Percentiles rank a stretch among this genome's conserved stretches.
phyloP scores from a whole-genome alignment of 2,797 vertebrate genomes.

The Crax fasciolata region DNA sequence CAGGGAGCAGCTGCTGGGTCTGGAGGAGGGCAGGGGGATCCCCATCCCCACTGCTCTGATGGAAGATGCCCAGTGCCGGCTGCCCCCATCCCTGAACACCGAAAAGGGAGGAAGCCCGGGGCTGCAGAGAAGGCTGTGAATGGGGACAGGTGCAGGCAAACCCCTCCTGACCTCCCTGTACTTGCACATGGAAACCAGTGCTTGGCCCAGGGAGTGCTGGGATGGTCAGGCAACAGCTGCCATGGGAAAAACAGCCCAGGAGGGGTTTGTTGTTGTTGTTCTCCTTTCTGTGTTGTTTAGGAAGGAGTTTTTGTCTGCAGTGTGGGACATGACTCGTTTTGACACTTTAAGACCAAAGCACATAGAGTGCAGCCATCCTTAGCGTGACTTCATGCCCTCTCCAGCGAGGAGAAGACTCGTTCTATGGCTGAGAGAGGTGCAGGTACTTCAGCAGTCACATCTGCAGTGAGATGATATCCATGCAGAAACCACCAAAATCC shows the following conservation, averaged over 20 bases:
- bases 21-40: neutral
- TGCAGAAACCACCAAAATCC: neutral
- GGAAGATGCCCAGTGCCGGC: fast-evolving
- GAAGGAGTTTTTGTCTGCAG: neutral
- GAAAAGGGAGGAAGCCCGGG: neutral
- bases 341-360: neutral
- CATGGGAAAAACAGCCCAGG: neutral
- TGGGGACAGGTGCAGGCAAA: neutral
- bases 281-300: neutral
- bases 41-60: neutral
- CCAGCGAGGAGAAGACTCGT: neutral
- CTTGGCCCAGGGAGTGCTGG: neutral
- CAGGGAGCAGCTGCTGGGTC: neutral
- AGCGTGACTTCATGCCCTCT: neutral
- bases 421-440: neutral
- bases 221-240: neutral
- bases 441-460: neutral
- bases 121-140: fast-evolving
- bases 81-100: neutral
- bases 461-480: neutral
- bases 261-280: neutral
- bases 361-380: neutral
- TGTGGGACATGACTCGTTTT: neutral
- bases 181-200: fast-evolving
- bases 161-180: neutral